These are phyloP conservation scores for Chaetophractus vellerosus DNA, from an alignment of 2,797 vertebrate species.

Conservation along the genomic window DNA sequence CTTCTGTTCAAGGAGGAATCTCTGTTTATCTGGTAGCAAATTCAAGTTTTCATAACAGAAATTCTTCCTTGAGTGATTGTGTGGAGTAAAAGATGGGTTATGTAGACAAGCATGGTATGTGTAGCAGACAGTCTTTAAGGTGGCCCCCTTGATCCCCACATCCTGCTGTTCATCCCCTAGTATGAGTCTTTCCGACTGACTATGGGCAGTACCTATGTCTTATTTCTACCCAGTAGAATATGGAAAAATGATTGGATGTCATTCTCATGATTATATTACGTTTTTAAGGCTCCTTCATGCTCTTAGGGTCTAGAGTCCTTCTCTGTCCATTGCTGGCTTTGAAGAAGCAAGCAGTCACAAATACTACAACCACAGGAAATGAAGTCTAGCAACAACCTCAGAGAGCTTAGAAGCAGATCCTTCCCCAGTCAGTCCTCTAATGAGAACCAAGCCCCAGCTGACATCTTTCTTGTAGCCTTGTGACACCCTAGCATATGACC, in stretches of 20 bases:
- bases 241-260: not conserved
- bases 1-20: not conserved
- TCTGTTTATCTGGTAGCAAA: not conserved
- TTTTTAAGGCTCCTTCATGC: not conserved
- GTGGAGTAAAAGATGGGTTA: not conserved
- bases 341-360: slow-evolving; percentile 7
- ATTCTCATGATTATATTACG: not conserved
- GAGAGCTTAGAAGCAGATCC: not conserved
- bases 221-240: not conserved
- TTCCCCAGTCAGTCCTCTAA: not conserved
- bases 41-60: not conserved
- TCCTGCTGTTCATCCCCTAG: not conserved
- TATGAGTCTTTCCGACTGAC: not conserved
- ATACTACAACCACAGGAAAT: not conserved
- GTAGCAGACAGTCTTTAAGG: not conserved
- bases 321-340: not conserved
- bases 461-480: not conserved
- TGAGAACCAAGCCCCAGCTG: not conserved
- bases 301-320: not conserved
- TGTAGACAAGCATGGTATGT: not conserved
- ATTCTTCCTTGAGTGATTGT: not conserved
- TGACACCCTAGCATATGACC: not conserved
- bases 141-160: not conserved
- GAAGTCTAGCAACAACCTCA: not conserved
- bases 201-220: not conserved